Evolutionary conservation across 2,797 vertebrate genomes (phyloP), one percentile per base, ranked within the genome.

Genomic region (Anabas testudineus): DNA sequence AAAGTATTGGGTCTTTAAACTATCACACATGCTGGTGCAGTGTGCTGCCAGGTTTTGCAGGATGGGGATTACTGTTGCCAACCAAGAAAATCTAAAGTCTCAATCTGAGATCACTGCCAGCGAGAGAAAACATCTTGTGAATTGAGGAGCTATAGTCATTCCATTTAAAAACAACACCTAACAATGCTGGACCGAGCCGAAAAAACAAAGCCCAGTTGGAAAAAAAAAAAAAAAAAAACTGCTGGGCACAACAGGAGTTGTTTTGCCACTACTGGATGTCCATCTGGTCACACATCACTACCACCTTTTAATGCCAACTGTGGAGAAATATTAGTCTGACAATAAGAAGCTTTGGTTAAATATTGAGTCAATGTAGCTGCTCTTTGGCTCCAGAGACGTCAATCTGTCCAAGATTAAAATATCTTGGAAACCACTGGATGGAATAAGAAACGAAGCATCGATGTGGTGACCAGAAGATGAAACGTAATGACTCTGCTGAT

Each of bases 51-150:
- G 46, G 21, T 74, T 18, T 28, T 56, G 56, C 30, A 62, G 56
- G 18, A 67, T 73, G 61, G 16, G 22, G 24, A 41, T 64, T 63
- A 69, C 14, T 77, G 28, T 24, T 69, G 55, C 39, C 52, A 73
- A 34, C n/a, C 37, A 61, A 42, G 13, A 62, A 66, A 63, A 68
- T 21, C 47, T 19, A 13, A 37, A 48, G 43, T 67, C 36, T 58
- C 46, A 59, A 28, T 24, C 14, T 53, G 24, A 74, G 28, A 66
- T 34, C 36, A 5, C 18, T 41, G 36, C 24, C 18, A 46, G 10
- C 22, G 10, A 74, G 19, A 45, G 13, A 34, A 54, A 41, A 49
- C 48, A 71, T 34, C 22, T 18, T 77, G 37, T 52, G 14, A 77
- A 62, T 24, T 7, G 42, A 74, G 1, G 49, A 60, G 57, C 14